These are phyloP conservation scores for Harmothoe impar DNA, from an alignment of 2,888 invertebrate genomes.

Conservation along the genomic window DNA sequence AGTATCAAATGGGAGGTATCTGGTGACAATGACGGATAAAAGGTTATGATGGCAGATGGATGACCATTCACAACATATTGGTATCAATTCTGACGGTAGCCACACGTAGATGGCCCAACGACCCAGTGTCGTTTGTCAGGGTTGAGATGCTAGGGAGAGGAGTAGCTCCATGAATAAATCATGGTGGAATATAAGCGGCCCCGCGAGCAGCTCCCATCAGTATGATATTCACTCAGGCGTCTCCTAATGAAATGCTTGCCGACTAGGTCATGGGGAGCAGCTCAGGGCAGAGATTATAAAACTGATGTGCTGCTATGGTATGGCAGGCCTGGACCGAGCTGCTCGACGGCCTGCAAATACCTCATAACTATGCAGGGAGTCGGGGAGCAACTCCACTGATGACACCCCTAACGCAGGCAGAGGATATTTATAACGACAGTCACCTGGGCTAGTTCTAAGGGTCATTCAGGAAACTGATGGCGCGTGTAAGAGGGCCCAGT, in stretches of 20 bases:
- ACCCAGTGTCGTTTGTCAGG: slow-evolving; percentile 28
- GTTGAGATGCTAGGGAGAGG: background rate
- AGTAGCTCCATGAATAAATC: slow-evolving; percentile 34
- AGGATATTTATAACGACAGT: slow-evolving; percentile 45
- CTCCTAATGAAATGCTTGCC: slow-evolving; percentile 48
- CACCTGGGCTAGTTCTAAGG: background rate
- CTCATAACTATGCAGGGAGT: slow-evolving; percentile 53
- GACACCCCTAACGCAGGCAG: slow-evolving; percentile 16
- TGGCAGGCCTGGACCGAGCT: background rate
- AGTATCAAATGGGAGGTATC: slow-evolving; percentile 6
- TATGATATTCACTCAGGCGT: slow-evolving; percentile 45
- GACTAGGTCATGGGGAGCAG: slow-evolving; percentile 41
- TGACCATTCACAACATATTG: slow-evolving; percentile 51
- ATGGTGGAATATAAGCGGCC: background rate
- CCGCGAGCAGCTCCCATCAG: slow-evolving; percentile 41
- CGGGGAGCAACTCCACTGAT: slow-evolving; percentile 2
- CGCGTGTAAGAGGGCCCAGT: background rate
- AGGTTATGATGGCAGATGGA: slow-evolving; percentile 8
- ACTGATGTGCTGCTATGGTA: background rate
- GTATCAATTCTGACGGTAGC: slow-evolving; percentile 24
- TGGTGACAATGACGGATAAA: slow-evolving; percentile 43
- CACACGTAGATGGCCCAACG: slow-evolving; percentile 2
- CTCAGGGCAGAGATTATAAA: slow-evolving; percentile 42
- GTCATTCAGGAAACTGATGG: slow-evolving; percentile 7
- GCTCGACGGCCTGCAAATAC: slow-evolving; percentile 8